Evolutionary conservation across 92 coral and sea anemone genomes (phyloP).

Genomic region (Porites lobata): DNA sequence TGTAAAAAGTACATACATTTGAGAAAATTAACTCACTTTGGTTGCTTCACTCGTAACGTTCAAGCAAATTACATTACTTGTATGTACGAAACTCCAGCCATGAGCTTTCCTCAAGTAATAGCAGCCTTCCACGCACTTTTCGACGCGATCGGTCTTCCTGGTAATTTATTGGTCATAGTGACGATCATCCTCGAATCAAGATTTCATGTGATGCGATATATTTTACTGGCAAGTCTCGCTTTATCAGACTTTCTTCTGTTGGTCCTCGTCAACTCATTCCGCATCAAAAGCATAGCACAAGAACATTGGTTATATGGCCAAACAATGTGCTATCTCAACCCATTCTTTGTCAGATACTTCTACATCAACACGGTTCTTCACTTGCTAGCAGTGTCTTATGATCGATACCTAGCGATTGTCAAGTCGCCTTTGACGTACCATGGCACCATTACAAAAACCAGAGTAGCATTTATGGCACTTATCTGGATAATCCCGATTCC

Average conservation of each 20-base stretch:
- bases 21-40: too few relatives aligned
- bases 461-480: neutral
- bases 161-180: constrained; percentile 7
- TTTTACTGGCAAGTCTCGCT: constrained; percentile 15
- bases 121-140: constrained; percentile 9
- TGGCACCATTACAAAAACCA: constrained; percentile 23
- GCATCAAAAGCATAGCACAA: constrained; percentile 14
- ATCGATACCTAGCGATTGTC: constrained; percentile 17
- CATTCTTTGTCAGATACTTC: neutral
- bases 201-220: constrained; percentile 12
- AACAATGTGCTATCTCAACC: constrained; percentile 2
- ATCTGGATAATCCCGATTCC: constrained; percentile 1
- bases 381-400: constrained; percentile 5
- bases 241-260: constrained; percentile 9
- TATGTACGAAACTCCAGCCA: neutral
- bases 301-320: constrained; percentile 14
- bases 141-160: constrained; percentile 2
- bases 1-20: too few relatives aligned
- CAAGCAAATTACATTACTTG: too few relatives aligned
- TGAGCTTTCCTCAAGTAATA: neutral
- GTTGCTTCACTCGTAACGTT: too few relatives aligned
- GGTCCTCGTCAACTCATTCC: constrained; percentile 14
- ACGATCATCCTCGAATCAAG: neutral
- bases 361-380: constrained; percentile 19
- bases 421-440: constrained; percentile 22